Percentiles rank a stretch among this genome's conserved stretches.
phyloP scores from a whole-genome alignment of 2,888 invertebrate species.

The Amiota communis region DNA sequence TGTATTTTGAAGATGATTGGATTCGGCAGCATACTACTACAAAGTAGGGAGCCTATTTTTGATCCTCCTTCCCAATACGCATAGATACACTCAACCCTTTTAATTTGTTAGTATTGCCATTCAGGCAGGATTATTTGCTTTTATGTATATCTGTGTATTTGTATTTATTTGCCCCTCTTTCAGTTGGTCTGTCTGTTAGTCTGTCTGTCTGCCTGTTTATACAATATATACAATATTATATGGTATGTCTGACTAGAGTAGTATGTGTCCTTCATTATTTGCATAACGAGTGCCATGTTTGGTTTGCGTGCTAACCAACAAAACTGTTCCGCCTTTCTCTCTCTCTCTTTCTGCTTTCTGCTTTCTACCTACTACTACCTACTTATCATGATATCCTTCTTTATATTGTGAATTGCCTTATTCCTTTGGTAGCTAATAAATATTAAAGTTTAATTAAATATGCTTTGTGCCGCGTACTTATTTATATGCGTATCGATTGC shows the following conservation, averaged over 20 bases:
- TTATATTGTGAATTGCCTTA: slow-evolving; percentile 39
- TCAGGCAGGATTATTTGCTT: slow-evolving; percentile 35
- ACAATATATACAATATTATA: slow-evolving; percentile 6
- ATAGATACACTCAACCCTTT: slow-evolving; percentile 44
- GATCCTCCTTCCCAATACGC: slow-evolving; percentile 44
- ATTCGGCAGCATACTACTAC: slow-evolving; percentile 25
- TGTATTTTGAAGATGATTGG: slow-evolving; percentile 33
- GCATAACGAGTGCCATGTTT: slow-evolving; percentile 35
- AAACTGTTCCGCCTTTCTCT: background rate
- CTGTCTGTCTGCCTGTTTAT: background rate
- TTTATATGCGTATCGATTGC: slow-evolving; percentile 60
- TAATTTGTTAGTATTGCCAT: slow-evolving; percentile 60
- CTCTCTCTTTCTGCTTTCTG: too few species aligned
- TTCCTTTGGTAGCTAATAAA: slow-evolving; percentile 66
- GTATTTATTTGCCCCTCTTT: background rate
- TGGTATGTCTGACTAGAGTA: too few species aligned
- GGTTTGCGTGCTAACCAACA: slow-evolving; percentile 29
- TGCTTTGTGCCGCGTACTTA: slow-evolving; percentile 54
- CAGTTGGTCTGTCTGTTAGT: slow-evolving; percentile 19
- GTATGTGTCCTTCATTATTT: slow-evolving; percentile 26
- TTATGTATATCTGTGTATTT: slow-evolving; percentile 21
- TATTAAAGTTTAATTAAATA: slow-evolving; percentile 67
- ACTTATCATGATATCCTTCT: too few species aligned
- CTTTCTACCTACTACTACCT: too few species aligned
- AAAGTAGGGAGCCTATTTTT: slow-evolving; percentile 7